Evolutionary conservation across 2,797 vertebrate species (phyloP).

Genomic region (Hoplostethus mediterraneus): DNA sequence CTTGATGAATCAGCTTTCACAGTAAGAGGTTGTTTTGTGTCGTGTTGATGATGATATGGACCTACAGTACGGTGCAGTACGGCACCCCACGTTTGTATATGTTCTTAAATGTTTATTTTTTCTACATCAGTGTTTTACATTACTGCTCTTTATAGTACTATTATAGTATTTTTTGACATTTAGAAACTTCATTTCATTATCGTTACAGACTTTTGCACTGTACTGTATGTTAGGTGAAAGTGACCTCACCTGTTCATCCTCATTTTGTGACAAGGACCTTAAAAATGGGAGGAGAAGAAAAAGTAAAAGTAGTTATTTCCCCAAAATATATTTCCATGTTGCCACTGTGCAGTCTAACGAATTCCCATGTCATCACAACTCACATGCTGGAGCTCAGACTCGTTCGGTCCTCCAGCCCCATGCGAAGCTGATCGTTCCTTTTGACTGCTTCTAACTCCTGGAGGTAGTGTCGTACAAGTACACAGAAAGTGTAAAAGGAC

Average conservation of each 20-base stretch:
- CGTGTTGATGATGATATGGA: too few species aligned
- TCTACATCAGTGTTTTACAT: too few species aligned
- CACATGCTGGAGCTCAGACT: slow-evolving; percentile 84
- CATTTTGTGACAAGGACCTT: slow-evolving; percentile 80
- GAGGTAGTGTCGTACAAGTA: slow-evolving; percentile 13
- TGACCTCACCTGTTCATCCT: slow-evolving; percentile 79
- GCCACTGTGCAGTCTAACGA: background rate
- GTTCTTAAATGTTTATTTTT: too few species aligned
- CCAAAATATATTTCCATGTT: background rate
- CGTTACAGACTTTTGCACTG: too few species aligned
- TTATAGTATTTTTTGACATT: too few species aligned
- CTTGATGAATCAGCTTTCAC: too few species aligned
- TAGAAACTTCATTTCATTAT: too few species aligned
- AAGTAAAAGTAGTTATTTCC: background rate
- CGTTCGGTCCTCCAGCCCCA: slow-evolving; percentile 75
- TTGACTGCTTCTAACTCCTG: slow-evolving; percentile 74
- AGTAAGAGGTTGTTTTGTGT: too few species aligned
- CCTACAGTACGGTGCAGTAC: too few species aligned
- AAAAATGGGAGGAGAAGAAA: background rate
- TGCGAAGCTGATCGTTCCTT: slow-evolving; percentile 73
- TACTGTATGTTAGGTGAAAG: background rate
- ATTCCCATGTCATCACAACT: slow-evolving; percentile 33
- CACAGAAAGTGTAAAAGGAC: background rate
- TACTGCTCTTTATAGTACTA: too few species aligned
- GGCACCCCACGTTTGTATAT: too few species aligned